Evolutionary conservation across 2,113 vertebrate genomes (phyloP), one percentile per base, ranked within the genome.

Genomic region (Dolichallabes microphthalmus): DNA sequence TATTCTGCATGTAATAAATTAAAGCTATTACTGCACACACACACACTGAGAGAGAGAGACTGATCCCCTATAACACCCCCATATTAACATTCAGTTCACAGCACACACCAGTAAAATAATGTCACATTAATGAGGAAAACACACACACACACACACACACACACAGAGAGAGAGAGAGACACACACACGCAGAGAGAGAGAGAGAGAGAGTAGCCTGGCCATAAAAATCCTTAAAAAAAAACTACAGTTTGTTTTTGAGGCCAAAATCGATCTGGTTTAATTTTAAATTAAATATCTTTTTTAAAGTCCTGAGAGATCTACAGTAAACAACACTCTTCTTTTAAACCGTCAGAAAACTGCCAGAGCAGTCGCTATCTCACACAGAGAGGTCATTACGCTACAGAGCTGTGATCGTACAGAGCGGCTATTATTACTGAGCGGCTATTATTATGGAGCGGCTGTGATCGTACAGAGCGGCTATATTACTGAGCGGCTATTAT

Each of bases 11-110:
- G 32, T 52, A 74, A 88, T 91, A 90, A 92, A 92, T 90, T 61
- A 91, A 88, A 83, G 87, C 89, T 89, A 89, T 90, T 92, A 90
- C 88, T 90, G 75, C 2, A 76, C 75, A 90, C 25, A 63, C 25
- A 32, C 64, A 71, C 68, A 71, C 17, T 35, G 32, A 35, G 32
- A 35, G 32, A 35, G 32, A 35, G 61, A 63, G 9, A 64, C 91
- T 52, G 83, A 92, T 91, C 83, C 73, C 76, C 77, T 63, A 90
- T 84, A 87, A 87, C 61, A 86, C 87, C 71, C 87, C 87, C 53
- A 69, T 52, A 68, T 32, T 80, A 53, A 80, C 13, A 12, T 25
- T 78, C 79, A 82, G n/a, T 32, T 82, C 32, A 39, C 68, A 71
- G 27, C 35, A 39, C 68, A 88, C 91, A 80, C 27, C 3, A 1